phyloP scores from a whole-genome alignment of 2,888 invertebrate genomes.

The Linnaemya vulpina region DNA sequence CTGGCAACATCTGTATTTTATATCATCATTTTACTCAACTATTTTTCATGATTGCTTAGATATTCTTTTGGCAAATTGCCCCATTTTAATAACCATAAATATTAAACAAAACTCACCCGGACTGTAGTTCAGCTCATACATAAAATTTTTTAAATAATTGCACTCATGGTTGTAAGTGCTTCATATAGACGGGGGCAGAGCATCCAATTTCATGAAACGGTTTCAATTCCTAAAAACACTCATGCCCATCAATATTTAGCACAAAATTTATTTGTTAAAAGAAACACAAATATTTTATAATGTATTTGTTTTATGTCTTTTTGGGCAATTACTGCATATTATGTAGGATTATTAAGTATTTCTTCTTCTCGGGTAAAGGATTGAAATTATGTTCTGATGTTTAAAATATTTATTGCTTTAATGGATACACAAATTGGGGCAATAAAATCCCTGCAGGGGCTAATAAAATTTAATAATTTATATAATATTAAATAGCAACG shows the following conservation, averaged over 20 bases:
- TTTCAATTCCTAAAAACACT: background rate
- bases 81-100: slow-evolving; percentile 43
- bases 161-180: background rate
- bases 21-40: slow-evolving; percentile 36
- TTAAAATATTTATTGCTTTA: too few species aligned
- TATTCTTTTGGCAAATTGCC: slow-evolving; percentile 51
- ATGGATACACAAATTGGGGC: too few species aligned
- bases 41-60: slow-evolving; percentile 11
- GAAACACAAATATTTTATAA: background rate
- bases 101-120: background rate
- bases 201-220: background rate
- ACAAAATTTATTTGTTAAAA: slow-evolving; percentile 44
- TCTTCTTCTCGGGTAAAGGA: slow-evolving; percentile 30
- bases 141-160: background rate
- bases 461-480: too few species aligned
- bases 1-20: slow-evolving; percentile 65
- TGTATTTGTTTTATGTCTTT: background rate
- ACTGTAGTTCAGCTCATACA: background rate
- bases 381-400: slow-evolving; percentile 45
- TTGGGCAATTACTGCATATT: slow-evolving; percentile 47
- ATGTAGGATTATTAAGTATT: slow-evolving; percentile 45
- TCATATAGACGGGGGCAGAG: background rate
- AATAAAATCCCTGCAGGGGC: too few species aligned
- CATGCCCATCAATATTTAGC: background rate
- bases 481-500: too few species aligned